A percentile compares a stretch with the other conserved stretches of the same genome.
Evolutionary conservation across 2,888 invertebrate genomes (phyloP).

Genomic region (Acrocyrtus sp.): DNA sequence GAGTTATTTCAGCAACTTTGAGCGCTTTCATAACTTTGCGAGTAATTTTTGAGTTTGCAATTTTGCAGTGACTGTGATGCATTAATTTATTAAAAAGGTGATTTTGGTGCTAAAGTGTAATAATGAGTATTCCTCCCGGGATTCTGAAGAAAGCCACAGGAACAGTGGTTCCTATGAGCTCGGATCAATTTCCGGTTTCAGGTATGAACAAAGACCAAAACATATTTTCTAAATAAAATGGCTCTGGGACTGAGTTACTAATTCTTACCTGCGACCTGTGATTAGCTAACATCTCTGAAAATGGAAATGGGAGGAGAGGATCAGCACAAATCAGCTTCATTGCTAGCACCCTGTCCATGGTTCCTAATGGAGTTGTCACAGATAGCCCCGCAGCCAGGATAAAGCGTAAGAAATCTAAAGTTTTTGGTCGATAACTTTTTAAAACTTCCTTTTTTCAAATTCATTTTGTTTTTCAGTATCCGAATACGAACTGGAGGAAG

Average conservation of each 20-base stretch:
- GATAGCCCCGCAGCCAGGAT: conserved; percentile 7
- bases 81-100: neutral
- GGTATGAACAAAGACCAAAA: neutral
- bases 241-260: neutral
- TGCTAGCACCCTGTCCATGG: conserved; percentile 26
- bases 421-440: neutral
- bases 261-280: neutral
- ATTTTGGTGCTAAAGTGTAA: neutral
- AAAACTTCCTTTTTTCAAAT: neutral
- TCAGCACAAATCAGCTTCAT: conserved; percentile 25
- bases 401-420: conserved; percentile 8
- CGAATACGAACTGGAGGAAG: conserved; percentile 36
- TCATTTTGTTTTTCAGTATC: conserved; percentile 26
- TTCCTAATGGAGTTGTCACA: neutral
- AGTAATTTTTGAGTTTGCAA: neutral
- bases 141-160: conserved; percentile 25
- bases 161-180: conserved; percentile 13
- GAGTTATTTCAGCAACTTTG: too few relatives aligned
- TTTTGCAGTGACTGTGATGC: neutral
- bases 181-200: conserved; percentile 1
- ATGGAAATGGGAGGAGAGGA: too few relatives aligned
- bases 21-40: too few relatives aligned
- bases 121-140: conserved; percentile 21
- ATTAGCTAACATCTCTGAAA: neutral
- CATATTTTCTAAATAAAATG: neutral